These are phyloP conservation scores for Scaeva pyrastri DNA, from an alignment of 2,888 invertebrate species.

Conservation along the genomic window DNA sequence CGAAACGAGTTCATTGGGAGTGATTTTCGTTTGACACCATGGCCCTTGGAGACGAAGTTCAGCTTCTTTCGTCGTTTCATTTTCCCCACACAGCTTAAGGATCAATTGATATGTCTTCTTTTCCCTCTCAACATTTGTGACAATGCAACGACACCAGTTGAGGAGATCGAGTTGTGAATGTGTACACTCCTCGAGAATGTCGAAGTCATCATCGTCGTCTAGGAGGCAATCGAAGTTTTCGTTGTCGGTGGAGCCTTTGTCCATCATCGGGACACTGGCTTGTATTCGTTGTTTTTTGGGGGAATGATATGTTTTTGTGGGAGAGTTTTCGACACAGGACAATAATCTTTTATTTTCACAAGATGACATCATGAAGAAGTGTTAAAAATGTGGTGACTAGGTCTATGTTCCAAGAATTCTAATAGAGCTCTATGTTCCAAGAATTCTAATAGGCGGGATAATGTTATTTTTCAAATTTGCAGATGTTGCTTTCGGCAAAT, in stretches of 20 bases:
- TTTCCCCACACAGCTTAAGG: slow-evolving; percentile 76
- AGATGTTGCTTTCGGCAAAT: background rate
- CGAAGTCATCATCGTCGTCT: slow-evolving; percentile 78
- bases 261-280: background rate
- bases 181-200: slow-evolving; percentile 45
- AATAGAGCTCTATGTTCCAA: too few species aligned
- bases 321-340: slow-evolving; percentile 69
- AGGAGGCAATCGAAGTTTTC: slow-evolving; percentile 79
- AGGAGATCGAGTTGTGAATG: slow-evolving; percentile 79
- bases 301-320: slow-evolving; percentile 40
- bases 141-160: slow-evolving; percentile 82
- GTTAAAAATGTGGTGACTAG: background rate
- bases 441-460: background rate
- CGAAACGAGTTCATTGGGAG: slow-evolving; percentile 79
- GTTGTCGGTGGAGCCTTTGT: slow-evolving; percentile 6
- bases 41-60: slow-evolving; percentile 80
- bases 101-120: slow-evolving; percentile 78
- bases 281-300: slow-evolving; percentile 67
- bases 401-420: background rate
- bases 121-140: slow-evolving; percentile 78
- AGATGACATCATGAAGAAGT: slow-evolving; percentile 13
- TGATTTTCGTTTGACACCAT: slow-evolving; percentile 80
- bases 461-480: background rate
- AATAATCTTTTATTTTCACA: slow-evolving; percentile 65
- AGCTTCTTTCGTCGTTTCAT: slow-evolving; percentile 36